Conservation (phyloP, 1,140 invertebrate genomes). For the Nylanderia fulva region DNA sequence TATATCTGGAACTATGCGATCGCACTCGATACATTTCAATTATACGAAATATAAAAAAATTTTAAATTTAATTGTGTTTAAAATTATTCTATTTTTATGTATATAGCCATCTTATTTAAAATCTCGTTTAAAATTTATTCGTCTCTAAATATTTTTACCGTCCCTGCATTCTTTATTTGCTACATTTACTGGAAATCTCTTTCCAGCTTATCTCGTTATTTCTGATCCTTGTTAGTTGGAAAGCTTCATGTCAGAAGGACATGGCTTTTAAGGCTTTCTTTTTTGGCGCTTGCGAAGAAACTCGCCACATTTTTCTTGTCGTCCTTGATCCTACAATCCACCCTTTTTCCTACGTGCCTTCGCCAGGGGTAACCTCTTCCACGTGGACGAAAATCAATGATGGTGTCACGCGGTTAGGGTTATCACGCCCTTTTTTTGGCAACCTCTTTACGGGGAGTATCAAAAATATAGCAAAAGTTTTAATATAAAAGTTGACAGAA, state of each 20-base stretch:
- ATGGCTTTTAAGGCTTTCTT: constrained; percentile 43
- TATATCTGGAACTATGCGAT: not conserved
- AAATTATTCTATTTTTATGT: not conserved
- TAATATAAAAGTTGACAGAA: not conserved
- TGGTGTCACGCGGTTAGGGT: constrained; percentile 63
- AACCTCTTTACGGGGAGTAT: constrained; percentile 8
- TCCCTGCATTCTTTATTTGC: constrained; percentile 15
- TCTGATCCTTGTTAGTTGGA: constrained; percentile 49
- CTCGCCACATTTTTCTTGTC: constrained; percentile 58
- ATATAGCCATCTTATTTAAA: not conserved
- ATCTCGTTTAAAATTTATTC: not conserved
- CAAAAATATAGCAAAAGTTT: not conserved
- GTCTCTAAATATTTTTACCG: not conserved
- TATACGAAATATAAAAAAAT: not conserved
- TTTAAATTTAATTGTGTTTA: not conserved
- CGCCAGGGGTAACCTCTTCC: constrained; percentile 55
- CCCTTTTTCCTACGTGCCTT: constrained; percentile 47
- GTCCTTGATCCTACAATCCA: constrained; percentile 53
- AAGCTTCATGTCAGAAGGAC: constrained; percentile 36
- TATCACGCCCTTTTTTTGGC: constrained; percentile 48
- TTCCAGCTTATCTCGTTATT: constrained; percentile 50
- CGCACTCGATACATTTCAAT: not conserved
- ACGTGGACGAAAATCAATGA: constrained; percentile 66
- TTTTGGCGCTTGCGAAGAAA: constrained; percentile 54
- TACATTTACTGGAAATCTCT: constrained; percentile 27